A percentile compares a stretch with the other conserved stretches of the same genome.
Evolutionary conservation across 2,888 invertebrate species (phyloP).

Genomic region (Amiota minor): DNA sequence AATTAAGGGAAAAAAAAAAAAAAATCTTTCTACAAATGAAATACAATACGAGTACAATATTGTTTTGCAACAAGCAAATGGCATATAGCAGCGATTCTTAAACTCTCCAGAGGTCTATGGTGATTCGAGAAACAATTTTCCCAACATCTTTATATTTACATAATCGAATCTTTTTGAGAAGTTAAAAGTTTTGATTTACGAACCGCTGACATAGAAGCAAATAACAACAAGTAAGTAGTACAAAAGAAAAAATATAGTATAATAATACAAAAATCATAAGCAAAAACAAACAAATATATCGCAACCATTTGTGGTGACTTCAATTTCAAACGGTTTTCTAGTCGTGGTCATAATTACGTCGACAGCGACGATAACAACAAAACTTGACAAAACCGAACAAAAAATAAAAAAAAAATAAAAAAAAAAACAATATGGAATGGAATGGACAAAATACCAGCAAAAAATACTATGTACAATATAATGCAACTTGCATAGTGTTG

Average conservation of each 20-base stretch:
- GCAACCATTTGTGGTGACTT: constrained; percentile 5
- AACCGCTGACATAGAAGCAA: not conserved
- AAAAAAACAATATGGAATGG: not conserved
- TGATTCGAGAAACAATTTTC: too few species aligned
- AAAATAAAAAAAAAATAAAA: not conserved
- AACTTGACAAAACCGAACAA: not conserved
- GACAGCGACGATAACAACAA: not conserved
- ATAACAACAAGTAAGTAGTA: too few species aligned
- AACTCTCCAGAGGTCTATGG: too few species aligned
- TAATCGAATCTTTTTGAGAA: too few species aligned
- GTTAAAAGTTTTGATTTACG: too few species aligned
- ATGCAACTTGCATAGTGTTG: constrained; percentile 7
- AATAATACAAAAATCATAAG: not conserved
- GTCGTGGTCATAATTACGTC: constrained; percentile 11
- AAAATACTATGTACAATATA: not conserved
- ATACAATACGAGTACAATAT: too few species aligned
- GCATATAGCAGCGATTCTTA: too few species aligned
- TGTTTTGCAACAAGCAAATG: too few species aligned
- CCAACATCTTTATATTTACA: too few species aligned
- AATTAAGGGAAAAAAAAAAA: too few species aligned
- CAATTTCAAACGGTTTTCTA: constrained; percentile 25
- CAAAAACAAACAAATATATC: not conserved
- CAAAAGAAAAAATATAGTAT: not conserved
- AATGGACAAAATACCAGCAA: not conserved
- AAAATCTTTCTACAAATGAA: too few species aligned